These are phyloP conservation scores for Platyrinchus mystaceus DNA, from an alignment of 2,797 vertebrate species.

Conservation along the genomic window DNA sequence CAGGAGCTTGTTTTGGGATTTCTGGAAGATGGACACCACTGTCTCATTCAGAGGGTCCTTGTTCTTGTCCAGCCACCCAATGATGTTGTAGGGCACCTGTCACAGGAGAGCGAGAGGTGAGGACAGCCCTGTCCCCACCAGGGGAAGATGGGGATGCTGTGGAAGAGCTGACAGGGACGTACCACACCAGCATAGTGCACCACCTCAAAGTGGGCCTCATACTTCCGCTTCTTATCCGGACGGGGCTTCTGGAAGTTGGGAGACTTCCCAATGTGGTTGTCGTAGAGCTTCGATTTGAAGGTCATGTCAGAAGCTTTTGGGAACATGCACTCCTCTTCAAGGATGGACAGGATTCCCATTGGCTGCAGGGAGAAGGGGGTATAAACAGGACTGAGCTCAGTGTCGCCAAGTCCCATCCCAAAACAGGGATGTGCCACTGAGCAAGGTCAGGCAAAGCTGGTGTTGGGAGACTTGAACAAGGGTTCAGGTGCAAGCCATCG, in stretches of 20 bases:
- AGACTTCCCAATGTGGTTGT: slow-evolving; percentile 93
- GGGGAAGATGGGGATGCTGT: background rate
- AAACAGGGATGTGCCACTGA: background rate
- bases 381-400: background rate
- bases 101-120: background rate
- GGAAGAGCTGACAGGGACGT: slow-evolving; percentile 42
- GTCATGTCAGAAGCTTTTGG: slow-evolving; percentile 89
- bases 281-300: slow-evolving; percentile 93
- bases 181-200: slow-evolving; percentile 94
- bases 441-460: background rate
- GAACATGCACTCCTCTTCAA: slow-evolving; percentile 98
- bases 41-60: slow-evolving; percentile 94
- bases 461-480: background rate
- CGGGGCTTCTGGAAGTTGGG: slow-evolving; percentile 91
- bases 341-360: slow-evolving; percentile 92
- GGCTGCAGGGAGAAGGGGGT: slow-evolving; percentile 75
- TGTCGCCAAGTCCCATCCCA: background rate
- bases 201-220: slow-evolving; percentile 91
- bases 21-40: slow-evolving; percentile 88
- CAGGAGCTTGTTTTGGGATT: slow-evolving; percentile 89
- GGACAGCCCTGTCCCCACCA: background rate
- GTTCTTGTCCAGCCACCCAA: slow-evolving; percentile 94
- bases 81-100: slow-evolving; percentile 91
- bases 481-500: background rate
- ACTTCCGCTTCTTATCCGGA: slow-evolving; percentile 91